Base-by-base conservation (phyloP, 2,888 invertebrate species). In the Blastobasis lacticolella region DNA sequence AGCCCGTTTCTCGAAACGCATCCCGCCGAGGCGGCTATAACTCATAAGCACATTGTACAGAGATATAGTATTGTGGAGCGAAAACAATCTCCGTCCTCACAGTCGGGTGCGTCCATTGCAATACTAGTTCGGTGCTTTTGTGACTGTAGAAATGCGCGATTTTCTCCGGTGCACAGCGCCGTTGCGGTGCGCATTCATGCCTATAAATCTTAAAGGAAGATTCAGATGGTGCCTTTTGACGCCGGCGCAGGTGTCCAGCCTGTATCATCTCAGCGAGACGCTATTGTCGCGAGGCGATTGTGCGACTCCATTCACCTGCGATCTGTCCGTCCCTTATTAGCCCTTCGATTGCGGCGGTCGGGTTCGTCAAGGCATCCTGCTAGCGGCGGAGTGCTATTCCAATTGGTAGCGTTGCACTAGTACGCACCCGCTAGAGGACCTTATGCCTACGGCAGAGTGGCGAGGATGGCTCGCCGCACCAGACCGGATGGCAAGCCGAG, bases 401-500 rank as follows among this genome's bases (percentile, higher is more conserved):
- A 23, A 23, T 23, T 23, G 23, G 23, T 23, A 23, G 23, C 23
- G 23, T 23, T 23, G 23, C 23, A 23, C 23, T 23, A 3, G 23
- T 23, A 23, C 23, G 23, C 23, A 23, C 23, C 23, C 23, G 23
- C 23, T 23, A 23, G 23, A 1, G 23, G 23, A 23, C 23, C 23
- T 23, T 23, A 23, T 23, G 23, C 2, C 23, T 23, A 23, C 23
- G 23, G 23, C 23, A 23, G 23, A 49, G 43, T 23, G 47, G 10
- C 37, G 47, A 49, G 10, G 36, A 41, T 23, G 9, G 41, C 3
- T 38, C 10, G 37, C 10, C 46, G 42, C 10, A 8, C 8, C 42
- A 36, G 47, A 73, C 84, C 83, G 87, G 86, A 86, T 84, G 86
- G 82, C 80, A 82, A 84, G 81, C 73, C 71, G 84, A 85, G 84